Base-by-base conservation (phyloP, 2,113 vertebrate genomes). In the Plecturocebus donacophilus region DNA sequence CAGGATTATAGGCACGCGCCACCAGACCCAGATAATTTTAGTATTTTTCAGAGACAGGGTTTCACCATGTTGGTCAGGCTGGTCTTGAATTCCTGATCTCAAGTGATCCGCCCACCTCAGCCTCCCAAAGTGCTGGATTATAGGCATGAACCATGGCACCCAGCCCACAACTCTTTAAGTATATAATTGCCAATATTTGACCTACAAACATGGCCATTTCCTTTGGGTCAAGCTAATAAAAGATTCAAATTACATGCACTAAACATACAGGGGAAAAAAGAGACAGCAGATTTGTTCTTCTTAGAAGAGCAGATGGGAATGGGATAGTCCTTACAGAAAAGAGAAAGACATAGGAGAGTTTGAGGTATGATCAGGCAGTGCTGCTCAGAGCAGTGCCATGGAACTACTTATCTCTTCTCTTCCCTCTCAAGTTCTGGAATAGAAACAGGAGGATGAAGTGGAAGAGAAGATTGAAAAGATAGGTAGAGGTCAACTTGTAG, bases 201-300 rank as follows among this genome's bases (percentile, higher is more conserved):
- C 21, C 47, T 81, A n/a, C 25, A 91, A 92, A 95, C 80, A 71
- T 52, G 61, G 21, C 20, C 27, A 79, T 94, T 91, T 84, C 23
- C 77, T 91, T 94, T 95, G n/a, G 42, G 82, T 92, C 47, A 94
- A 66, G 8, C n/a, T 90, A 86, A 86, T 66, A 52, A 93, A 90
- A 90, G 32, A 90, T 23, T 88, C 20, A 77, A 73, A 81, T 87
- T 56, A 64, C 40, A 70, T 87, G 38, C 19, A 88, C 7, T 91
- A 16, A 35, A 9, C 87, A 91, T 47, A 73, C 1, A 40, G 54
- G n/a, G 23, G 42, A 52, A 5, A 5, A 83, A 84, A 89, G 30
- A 83, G 89, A 83, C 25, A 6, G 27, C 8, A 56, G 80, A 66
- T 66, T 47, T 49, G 52, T 40, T n/a, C 17, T 93, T 77, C 52